A percentile compares a stretch with the other conserved stretches of the same genome.
These are phyloP conservation scores for Camptogramma bilineatum DNA, from an alignment of 2,888 invertebrate genomes.

Conservation along the genomic window DNA sequence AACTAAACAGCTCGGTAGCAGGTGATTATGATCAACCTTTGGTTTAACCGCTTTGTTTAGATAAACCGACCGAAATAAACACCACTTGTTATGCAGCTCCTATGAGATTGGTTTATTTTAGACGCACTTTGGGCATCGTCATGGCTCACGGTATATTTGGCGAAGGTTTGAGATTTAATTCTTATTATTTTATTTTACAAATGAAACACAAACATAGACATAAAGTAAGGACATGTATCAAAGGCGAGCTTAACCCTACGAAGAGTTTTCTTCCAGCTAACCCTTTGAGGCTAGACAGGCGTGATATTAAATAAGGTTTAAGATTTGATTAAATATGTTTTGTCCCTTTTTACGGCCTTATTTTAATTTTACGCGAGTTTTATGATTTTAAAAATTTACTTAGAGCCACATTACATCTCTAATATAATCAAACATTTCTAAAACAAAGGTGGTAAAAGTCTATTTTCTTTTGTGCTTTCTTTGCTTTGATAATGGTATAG, in stretches of 20 bases:
- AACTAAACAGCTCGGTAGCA: conserved; percentile 33
- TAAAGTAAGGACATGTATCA: too few relatives aligned
- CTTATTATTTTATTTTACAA: neutral
- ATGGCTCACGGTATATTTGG: conserved; percentile 42
- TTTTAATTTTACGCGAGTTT: too few relatives aligned
- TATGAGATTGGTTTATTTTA: conserved; percentile 58
- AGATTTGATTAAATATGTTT: too few relatives aligned
- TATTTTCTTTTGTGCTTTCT: neutral
- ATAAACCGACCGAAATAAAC: conserved; percentile 63
- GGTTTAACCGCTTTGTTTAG: conserved; percentile 52
- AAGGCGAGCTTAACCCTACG: too few relatives aligned
- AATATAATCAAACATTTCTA: neutral
- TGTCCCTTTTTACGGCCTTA: too few relatives aligned
- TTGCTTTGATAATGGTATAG: neutral
- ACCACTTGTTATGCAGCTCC: conserved; percentile 53
- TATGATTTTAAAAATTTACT: too few relatives aligned
- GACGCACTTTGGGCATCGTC: conserved; percentile 42
- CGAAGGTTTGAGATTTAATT: neutral
- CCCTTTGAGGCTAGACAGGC: too few relatives aligned
- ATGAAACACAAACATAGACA: too few relatives aligned
- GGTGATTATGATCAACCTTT: conserved; percentile 52
- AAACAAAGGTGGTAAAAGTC: neutral
- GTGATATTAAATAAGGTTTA: too few relatives aligned
- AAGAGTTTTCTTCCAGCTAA: too few relatives aligned
- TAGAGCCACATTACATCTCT: too few relatives aligned